Evolutionary conservation across 2,888 invertebrate genomes (phyloP).

Genomic region (Caenorhabditis panamensis): DNA sequence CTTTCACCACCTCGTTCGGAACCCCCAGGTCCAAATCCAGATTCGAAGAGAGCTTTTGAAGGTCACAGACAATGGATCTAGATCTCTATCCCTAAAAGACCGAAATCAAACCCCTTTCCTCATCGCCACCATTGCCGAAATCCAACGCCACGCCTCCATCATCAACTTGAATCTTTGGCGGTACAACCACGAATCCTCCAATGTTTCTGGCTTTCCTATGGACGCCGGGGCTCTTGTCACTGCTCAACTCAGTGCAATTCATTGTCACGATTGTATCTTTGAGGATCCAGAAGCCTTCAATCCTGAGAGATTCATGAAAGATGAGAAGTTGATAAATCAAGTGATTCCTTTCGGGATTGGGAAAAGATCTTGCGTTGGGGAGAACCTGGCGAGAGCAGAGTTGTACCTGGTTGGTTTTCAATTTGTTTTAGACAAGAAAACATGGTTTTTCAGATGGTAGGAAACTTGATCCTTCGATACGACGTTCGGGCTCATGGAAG

Average conservation of each 20-base stretch:
- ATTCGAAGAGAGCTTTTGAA: slow-evolving; percentile 40
- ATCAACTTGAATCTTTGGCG: slow-evolving; percentile 64
- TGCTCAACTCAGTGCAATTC: slow-evolving; percentile 62
- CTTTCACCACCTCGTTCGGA: slow-evolving; percentile 52
- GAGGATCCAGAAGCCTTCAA: slow-evolving; percentile 48
- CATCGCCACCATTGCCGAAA: slow-evolving; percentile 53
- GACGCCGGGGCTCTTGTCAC: slow-evolving; percentile 42
- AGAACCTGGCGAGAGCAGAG: slow-evolving; percentile 64
- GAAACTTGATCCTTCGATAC: slow-evolving; percentile 54
- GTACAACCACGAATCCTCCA: slow-evolving; percentile 29
- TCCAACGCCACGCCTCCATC: slow-evolving; percentile 64
- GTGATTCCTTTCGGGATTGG: slow-evolving; percentile 65
- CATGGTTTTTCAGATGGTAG: slow-evolving; percentile 52
- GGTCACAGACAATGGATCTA: slow-evolving; percentile 49
- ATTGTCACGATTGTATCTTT: slow-evolving; percentile 56
- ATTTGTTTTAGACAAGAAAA: neutral
- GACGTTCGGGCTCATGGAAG: slow-evolving; percentile 37
- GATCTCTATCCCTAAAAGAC: slow-evolving; percentile 24
- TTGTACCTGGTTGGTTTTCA: slow-evolving; percentile 59
- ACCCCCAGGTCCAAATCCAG: slow-evolving; percentile 54
- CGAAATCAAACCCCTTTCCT: slow-evolving; percentile 39
- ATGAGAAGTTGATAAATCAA: slow-evolving; percentile 48
- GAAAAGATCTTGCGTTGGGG: slow-evolving; percentile 63
- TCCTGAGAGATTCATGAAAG: slow-evolving; percentile 53
- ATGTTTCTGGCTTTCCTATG: slow-evolving; percentile 54